Evolutionary conservation across 1,140 invertebrate genomes (phyloP), one percentile per base, ranked within the genome.

Genomic region (Episyrphus balteatus): DNA sequence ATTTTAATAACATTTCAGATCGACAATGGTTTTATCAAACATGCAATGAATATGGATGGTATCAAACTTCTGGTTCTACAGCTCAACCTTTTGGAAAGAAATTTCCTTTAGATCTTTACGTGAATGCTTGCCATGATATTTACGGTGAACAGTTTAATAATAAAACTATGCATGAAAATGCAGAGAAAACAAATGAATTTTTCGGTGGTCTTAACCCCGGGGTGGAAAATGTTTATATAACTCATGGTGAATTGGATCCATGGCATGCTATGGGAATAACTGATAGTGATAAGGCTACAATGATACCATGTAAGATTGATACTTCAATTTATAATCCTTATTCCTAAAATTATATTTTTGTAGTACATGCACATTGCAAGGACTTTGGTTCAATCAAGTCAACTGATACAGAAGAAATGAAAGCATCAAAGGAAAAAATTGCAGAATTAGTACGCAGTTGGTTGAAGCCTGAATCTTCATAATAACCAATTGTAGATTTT

Each of bases 11-110:
- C 31, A 38, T 47, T 43, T 1, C 47, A 66, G 63, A 64, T 57
- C 72, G 78, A 17, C 75, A 77, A 55, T 86, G 83, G 83, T 70
- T 67, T 3, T 84, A 81, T 55, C 83, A 86, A 62, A 84, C 81
- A 0, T 87, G 84, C 63, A 78, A 75, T 17, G 83, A 86, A 60
- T 86, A 78, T 55, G 84, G 82, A 36, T 86, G 79, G 64, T 86
- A 75, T 59, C 82, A 85, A 66, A 81, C 81, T 1, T 75, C 80
- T 0, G 73, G 71, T 41, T 74, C 71, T 2, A 43, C 52, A 0
- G 56, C 66, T n/a, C 79, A 81, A 49, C 76, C 79, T 0, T 86
- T 85, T 55, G 81, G 82, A 56, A 68, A 57, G 53, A 41, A 65
- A 46, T 74, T 82, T 41, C 72, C 74, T 1, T 41, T 81, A 21